These are phyloP conservation scores for Eurypyga helias DNA, from an alignment of 2,113 vertebrate genomes.

Conservation along the genomic window DNA sequence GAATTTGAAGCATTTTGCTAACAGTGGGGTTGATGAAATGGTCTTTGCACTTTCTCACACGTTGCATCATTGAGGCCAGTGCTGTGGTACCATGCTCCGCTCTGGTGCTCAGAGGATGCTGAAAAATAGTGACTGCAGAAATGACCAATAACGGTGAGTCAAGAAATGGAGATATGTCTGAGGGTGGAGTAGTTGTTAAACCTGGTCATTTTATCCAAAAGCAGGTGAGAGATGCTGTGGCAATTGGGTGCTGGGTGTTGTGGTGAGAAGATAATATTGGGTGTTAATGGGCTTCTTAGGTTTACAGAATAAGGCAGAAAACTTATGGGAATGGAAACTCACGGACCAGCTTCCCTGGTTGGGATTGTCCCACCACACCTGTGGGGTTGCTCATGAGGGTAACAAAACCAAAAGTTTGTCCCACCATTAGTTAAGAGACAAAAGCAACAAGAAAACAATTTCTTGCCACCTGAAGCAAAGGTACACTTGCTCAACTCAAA, in stretches of 20 bases:
- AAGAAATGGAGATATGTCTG: neutral
- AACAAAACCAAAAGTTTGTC: neutral
- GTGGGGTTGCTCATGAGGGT: fast-evolving
- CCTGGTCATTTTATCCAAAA: neutral
- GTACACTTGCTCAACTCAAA: neutral
- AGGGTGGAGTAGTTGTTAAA: neutral
- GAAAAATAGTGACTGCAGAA: neutral
- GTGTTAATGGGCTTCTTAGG: neutral
- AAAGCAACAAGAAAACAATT: neutral
- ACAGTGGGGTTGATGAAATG: neutral
- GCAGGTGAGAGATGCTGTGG: neutral
- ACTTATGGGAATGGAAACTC: neutral
- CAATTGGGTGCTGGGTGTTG: neutral
- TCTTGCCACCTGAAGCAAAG: neutral
- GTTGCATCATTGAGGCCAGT: neutral
- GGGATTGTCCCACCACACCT: neutral
- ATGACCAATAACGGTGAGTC: neutral
- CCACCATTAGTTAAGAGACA: neutral
- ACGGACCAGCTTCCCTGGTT: neutral
- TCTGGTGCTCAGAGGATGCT: neutral
- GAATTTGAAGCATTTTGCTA: neutral
- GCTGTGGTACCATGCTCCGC: fast-evolving
- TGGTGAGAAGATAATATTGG: neutral
- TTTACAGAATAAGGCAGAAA: neutral
- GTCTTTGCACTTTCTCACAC: neutral